Base-by-base conservation (phyloP, 1,140 invertebrate species). In the Eubasilissa regina region DNA sequence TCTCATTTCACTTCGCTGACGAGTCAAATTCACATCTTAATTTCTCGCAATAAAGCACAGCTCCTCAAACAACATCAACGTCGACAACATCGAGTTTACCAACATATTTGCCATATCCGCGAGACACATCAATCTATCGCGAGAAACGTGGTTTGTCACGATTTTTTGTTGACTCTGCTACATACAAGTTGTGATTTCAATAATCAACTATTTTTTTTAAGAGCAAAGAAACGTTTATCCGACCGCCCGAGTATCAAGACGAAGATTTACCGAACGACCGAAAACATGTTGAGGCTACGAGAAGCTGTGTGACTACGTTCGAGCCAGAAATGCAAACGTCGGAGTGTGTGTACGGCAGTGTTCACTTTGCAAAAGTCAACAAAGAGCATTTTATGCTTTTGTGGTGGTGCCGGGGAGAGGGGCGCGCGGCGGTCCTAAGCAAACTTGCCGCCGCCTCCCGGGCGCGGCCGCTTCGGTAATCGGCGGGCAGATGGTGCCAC, bases 301-400 rank as follows among this genome's bases (percentile, higher is more conserved):
- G 55, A 58, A 64, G 13, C 19, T 43, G 58, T 12, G 19, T 25
- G 25, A 9, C 3, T 25, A 21, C 19, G 19, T 51, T 15, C 11
- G 48, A 51, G n/a, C 11, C 11, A 51, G 48, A 19, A 19, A 58
- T 17, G n/a, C 64, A 68, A 47, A 19, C 45, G 25, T 48, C 47
- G 13, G 17, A 77, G 58, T 77, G 25, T 66, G 58, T 77, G 75
- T 43, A 51, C 43, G 75, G 51, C 80, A 35, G 58, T 78, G 80
- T 77, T 81, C 80, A 81, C 80, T 81, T 81, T 77, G 70, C 45
- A 78, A 77, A 80, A 80, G 79, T 77, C 73, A 80, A 80, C 79
- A 80, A 76, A 70, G 79, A 80, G 75, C 73, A 72, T 77, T 80
- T 68, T 45, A 70, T 80, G 74, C 79, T 66, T 76, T 77, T 80